phyloP scores from a whole-genome alignment of 2,888 invertebrate genomes.

The Drosophila subquinaria region DNA sequence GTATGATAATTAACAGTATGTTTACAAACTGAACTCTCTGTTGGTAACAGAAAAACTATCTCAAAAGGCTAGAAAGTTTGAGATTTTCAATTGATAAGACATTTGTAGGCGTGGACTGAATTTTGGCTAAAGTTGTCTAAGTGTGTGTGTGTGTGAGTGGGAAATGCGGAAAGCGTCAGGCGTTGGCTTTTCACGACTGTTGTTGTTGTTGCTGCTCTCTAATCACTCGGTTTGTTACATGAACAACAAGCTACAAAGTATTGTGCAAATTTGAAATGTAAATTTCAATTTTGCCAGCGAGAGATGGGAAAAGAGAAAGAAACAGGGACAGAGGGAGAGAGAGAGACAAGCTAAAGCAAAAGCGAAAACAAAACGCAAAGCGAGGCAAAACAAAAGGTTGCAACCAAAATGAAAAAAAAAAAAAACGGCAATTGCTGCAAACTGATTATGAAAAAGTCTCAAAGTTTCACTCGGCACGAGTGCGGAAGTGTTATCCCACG shows the following conservation, averaged over 20 bases:
- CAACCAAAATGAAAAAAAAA: constrained; percentile 5
- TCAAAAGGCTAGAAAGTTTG: constrained; percentile 37
- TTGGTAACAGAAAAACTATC: constrained; percentile 10
- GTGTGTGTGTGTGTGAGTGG: constrained; percentile 41
- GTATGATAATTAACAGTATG: constrained; percentile 9
- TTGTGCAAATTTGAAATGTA: constrained; percentile 80
- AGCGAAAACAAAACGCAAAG: constrained; percentile 15
- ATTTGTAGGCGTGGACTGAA: neutral
- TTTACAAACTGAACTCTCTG: constrained; percentile 5
- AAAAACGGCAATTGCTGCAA: constrained; percentile 73
- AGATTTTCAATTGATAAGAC: constrained; percentile 21
- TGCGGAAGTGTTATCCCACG: constrained; percentile 81
- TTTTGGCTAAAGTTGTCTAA: constrained; percentile 1
- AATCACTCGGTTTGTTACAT: constrained; percentile 70
- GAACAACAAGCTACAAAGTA: constrained; percentile 38
- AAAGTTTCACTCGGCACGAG: constrained; percentile 80
- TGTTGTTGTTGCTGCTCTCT: neutral
- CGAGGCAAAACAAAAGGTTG: constrained; percentile 19
- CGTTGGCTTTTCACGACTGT: constrained; percentile 26
- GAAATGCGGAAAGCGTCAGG: constrained; percentile 71
- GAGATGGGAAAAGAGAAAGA: neutral
- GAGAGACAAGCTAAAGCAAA: constrained; percentile 13
- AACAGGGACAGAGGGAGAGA: constrained; percentile 13
- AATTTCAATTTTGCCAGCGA: constrained; percentile 50
- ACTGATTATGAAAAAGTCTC: constrained; percentile 29